Base-by-base conservation (phyloP, 2,113 vertebrate species). In the Hemiprocne comata region DNA sequence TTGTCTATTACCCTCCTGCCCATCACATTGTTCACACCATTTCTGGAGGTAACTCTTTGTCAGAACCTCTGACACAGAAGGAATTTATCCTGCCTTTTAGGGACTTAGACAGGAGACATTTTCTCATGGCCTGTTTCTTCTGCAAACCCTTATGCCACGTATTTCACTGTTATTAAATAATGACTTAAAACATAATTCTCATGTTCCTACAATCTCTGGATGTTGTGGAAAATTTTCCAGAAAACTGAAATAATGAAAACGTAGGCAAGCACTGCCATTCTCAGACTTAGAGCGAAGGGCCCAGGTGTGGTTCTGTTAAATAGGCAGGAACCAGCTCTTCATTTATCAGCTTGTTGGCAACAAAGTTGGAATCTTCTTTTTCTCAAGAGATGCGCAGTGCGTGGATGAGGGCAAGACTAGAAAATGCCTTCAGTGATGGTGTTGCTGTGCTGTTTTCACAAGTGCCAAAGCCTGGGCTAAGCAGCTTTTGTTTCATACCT, bases 241-340 rank as follows among this genome's bases (percentile, higher is more conserved):
- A 46, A 78, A 88, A 20, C 36, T 28, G 65, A 54, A 86, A 64
- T 69, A 71, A 77, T 24, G 33, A 69, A 93, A 90, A 85, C 0
- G 1, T 46, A 40, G 64, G 73, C 0, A 5, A 77, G 36, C 5
- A 3, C 53, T 57, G 9, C 16, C 0, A 0, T 44, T 72, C 25
- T 60, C 29, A 42, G 40, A 16, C 50, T 58, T 46, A 31, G 3
- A 38, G 36, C 1, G 0, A 15, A 80, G 69, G 20, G 25, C 51
- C 58, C 31, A 23, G 25, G 11, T 5, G 13, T 26, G 31, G 31
- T 13, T 54, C 60, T 90, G 24, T 60, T 61, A 90, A 53, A 53
- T 25, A 14, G 72, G 34, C 51, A 48, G 36, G 34, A 83, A 17
- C 25, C 7, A 46, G 53, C 31, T 57, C 53, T 65, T 69, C 28